Percentiles rank a stretch among this genome's conserved stretches.
These are phyloP conservation scores for Ceramica pisi DNA, from an alignment of 2,888 invertebrate genomes.

Conservation along the genomic window DNA sequence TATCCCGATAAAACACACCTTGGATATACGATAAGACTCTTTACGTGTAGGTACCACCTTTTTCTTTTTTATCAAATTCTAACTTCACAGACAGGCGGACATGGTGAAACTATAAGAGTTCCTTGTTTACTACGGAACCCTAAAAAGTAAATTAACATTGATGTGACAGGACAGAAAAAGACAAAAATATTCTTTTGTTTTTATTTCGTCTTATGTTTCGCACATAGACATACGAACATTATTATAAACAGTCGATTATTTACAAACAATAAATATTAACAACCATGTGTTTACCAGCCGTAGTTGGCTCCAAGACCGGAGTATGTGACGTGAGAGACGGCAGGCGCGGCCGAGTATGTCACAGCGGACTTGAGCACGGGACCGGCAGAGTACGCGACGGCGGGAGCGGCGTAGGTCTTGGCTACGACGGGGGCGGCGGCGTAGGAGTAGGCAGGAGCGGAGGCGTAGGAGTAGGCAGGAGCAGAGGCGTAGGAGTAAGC, in stretches of 20 bases:
- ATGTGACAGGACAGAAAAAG: not conserved
- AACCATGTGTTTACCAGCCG: conserved; percentile 80
- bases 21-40: no score
- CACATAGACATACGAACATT: conserved; percentile 20
- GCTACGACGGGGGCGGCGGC: conserved; percentile 83
- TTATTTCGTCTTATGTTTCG: conserved; percentile 29
- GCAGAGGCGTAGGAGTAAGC: conserved; percentile 50
- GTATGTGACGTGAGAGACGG: conserved; percentile 89
- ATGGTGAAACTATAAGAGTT: no score
- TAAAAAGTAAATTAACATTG: not conserved
- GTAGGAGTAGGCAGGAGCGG: conserved; percentile 75
- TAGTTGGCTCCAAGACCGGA: conserved; percentile 75
- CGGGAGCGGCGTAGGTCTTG: conserved; percentile 78
- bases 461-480: conserved; percentile 67
- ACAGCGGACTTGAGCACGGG: conserved; percentile 76
- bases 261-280: conserved; percentile 55
- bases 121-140: no score
- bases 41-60: no score
- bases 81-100: no score
- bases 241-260: conserved; percentile 36
- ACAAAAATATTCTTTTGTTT: conserved; percentile 17
- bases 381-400: conserved; percentile 72
- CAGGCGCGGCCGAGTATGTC: conserved; percentile 84
- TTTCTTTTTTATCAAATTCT: no score
- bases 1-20: no score